Base-by-base conservation (phyloP, 1,140 invertebrate genomes). In the Panulirus ornatus region DNA sequence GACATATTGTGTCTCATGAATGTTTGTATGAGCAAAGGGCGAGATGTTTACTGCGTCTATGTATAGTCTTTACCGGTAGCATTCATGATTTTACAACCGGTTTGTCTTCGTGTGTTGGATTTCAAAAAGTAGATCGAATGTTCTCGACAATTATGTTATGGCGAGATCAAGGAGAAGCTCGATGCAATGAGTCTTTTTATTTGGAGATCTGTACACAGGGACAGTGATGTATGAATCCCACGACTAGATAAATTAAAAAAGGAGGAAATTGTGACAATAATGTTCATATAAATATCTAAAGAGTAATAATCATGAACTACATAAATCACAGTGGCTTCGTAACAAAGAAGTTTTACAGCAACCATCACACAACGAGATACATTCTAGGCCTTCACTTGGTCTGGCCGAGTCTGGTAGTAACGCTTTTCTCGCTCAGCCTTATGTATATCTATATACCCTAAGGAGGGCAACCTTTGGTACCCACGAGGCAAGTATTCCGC, bases 171-270 rank as follows among this genome's bases (percentile, higher is more conserved):
- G n/a, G n/a, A n/a, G n/a, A n/a, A n/a, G n/a, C 19, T 27, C 36
- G 44, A n/a, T 78, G 51, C 85, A 88, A 79, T 88, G 58, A 88
- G 75, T 88, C 85, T 88, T 88, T 87, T 88, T 88, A 88, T 88
- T 86, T 78, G 44, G 85, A 88, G 85, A 88, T 88, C 85, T 88
- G 85, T 88, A 88, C 85, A 88, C 54, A 88, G 75, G 85, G 85
- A 88, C 85, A 78, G 81, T 88, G 76, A 79, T 79, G 54, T 88
- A 88, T 88, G 85, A 79, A 81, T 70, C 75, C 76, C 85, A 88
- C 85, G 85, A 88, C 85, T 88, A 88, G 85, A 88, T 88, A 88
- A 88, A 88, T 88, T 38, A 88, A 88, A 88, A 88, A 88, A 81
- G 42, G 58, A 88, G 36, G 47, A 66, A 88, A 88, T 58, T 51